These are phyloP conservation scores for Arge pagana DNA, from an alignment of 2,888 invertebrate genomes.

Conservation along the genomic window DNA sequence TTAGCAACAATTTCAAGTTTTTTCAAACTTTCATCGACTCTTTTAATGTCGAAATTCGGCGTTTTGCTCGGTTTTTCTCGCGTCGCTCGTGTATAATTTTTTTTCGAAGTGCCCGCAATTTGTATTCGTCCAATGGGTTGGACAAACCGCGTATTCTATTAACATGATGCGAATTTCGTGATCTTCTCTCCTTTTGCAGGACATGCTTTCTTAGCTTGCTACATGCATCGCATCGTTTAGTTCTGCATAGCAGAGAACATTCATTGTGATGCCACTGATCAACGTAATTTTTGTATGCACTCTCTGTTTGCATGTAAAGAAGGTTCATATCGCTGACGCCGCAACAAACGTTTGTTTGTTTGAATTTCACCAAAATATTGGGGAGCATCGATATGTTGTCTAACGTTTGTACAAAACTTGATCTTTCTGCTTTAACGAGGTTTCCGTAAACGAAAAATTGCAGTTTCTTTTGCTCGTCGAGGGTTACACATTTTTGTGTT, in stretches of 20 bases:
- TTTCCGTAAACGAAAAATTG: constrained; percentile 14
- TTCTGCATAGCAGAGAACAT: constrained; percentile 19
- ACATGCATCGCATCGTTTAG: constrained; percentile 13
- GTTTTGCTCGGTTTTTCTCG: constrained; percentile 4
- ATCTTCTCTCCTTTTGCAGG: constrained; percentile 22
- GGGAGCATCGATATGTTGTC: constrained; percentile 3
- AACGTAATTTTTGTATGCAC: constrained; percentile 13
- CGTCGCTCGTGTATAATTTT: neutral
- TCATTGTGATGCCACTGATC: constrained; percentile 19
- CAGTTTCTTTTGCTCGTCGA: neutral
- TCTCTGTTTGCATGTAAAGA: constrained; percentile 9
- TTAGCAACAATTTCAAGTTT: too few species aligned
- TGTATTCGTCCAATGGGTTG: constrained; percentile 11
- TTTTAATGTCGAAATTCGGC: neutral
- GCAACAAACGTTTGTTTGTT: constrained; percentile 7
- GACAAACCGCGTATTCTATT: constrained; percentile 8
- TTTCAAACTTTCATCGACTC: constrained; percentile 11
- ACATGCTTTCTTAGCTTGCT: constrained; percentile 2
- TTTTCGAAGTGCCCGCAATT: constrained; percentile 10
- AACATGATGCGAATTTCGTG: neutral
- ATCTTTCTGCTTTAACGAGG: constrained; percentile 6
- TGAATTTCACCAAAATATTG: constrained; percentile 13
- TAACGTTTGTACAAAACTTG: constrained; percentile 1
- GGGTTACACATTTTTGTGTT: constrained; percentile 4
- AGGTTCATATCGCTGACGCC: constrained; percentile 19